Percentiles rank a stretch among this genome's conserved stretches.
These are phyloP conservation scores for Ranitomeya variabilis DNA, from an alignment of 2,113 vertebrate species.

Conservation along the genomic window DNA sequence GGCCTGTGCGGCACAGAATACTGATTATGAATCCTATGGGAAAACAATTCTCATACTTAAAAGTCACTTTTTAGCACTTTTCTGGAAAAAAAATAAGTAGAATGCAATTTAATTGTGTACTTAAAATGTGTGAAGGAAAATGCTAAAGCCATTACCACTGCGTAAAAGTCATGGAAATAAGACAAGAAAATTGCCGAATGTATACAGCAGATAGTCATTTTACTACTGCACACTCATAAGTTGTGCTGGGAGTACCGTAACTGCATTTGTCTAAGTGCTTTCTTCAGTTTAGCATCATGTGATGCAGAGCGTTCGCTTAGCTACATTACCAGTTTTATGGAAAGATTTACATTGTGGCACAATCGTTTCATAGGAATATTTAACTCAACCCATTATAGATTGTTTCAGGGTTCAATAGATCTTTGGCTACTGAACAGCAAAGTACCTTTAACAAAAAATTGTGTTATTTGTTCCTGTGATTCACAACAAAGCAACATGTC, in stretches of 20 bases:
- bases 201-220: background rate
- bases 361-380: background rate
- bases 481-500: too few relatives aligned
- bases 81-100: constrained; percentile 8
- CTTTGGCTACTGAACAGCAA: background rate
- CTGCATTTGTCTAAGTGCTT: constrained; percentile 37
- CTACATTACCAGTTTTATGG: background rate
- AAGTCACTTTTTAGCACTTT: constrained; percentile 48
- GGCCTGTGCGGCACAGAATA: background rate
- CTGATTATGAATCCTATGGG: constrained; percentile 15
- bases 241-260: background rate
- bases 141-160: background rate
- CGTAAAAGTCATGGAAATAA: constrained; percentile 50
- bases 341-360: background rate
- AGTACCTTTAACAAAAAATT: background rate
- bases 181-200: constrained; percentile 55
- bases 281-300: constrained; percentile 10
- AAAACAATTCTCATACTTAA: constrained; percentile 16
- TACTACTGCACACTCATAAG: background rate
- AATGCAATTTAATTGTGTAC: constrained; percentile 51
- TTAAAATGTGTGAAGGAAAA: constrained; percentile 30
- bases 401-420: background rate
- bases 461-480: too few relatives aligned
- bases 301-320: background rate
- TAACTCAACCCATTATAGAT: background rate